Evolutionary conservation across 2,797 vertebrate species (phyloP), one percentile per base, ranked within the genome.

Genomic region (Balearica regulorum): DNA sequence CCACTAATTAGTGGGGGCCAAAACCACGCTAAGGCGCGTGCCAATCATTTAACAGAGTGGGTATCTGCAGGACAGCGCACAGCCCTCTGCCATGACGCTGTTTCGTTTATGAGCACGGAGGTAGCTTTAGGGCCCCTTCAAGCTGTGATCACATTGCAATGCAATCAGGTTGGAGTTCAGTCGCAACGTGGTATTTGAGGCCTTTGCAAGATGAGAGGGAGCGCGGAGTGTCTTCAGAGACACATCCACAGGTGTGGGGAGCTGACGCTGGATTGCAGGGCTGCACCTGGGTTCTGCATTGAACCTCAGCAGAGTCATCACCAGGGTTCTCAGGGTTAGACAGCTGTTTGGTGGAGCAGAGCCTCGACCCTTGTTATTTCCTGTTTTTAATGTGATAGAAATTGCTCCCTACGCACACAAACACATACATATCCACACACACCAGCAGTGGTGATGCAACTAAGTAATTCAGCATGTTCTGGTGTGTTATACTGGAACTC

Each of bases 121-220:
- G 58, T 33, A 55, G 35, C 58, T 62, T 82, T 35, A n/a, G 20
- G 89, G 25, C 58, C 28, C 64, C 54, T 29, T 69, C 73, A 76
- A 87, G 41, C 70, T 46, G 66, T 13, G 61, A 73, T n/a, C 41
- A 29, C 16, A 14, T 37, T 66, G 62, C 62, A 73, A 60, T 43
- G 64, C 92, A 79, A 73, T 55, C 39, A 76, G 75, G 17, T 7
- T 87, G 83, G 51, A 69, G 33, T 13, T 92, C 48, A 44, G 51
- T 37, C 1, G 0, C 16, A 43, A 8, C 1, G 0, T 1, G 1
- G 6, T 28, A 7, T 37, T 71, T 60, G 51, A 66, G 37, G 15
- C 13, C 19, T 76, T 33, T 64, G 66, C 19, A 54, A 44, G 51
- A 9, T 18, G 33, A 46, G 29, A 43, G 13, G 39, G 73, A 68